Conservation (phyloP, 2,888 invertebrate species). For the Subacronicta megacephala region DNA sequence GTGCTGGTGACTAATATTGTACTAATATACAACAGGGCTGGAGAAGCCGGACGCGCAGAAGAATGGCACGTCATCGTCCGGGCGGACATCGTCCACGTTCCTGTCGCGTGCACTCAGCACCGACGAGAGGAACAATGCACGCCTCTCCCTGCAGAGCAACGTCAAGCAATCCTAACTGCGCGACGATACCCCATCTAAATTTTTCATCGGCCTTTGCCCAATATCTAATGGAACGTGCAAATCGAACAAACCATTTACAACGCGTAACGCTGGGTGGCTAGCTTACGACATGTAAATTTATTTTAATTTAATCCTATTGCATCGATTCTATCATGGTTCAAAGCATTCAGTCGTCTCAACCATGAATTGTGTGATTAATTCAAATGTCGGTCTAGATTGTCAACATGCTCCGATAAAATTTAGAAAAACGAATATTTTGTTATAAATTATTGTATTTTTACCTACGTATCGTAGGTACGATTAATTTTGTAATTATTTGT, state of each 20-base stretch:
- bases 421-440: too few relatives aligned
- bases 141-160: constrained; percentile 73
- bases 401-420: too few relatives aligned
- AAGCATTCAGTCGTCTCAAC: too few relatives aligned
- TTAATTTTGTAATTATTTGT: too few relatives aligned
- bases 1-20: constrained; percentile 66
- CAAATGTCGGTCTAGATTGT: too few relatives aligned
- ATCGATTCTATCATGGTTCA: too few relatives aligned
- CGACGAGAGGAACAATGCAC: constrained; percentile 76
- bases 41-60: constrained; percentile 81
- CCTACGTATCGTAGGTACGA: too few relatives aligned
- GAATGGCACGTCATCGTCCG: constrained; percentile 77
- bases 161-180: constrained; percentile 65
- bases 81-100: constrained; percentile 82
- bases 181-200: background rate
- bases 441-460: too few relatives aligned
- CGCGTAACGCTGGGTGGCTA: background rate
- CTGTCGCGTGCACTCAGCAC: constrained; percentile 83
- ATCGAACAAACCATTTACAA: background rate
- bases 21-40: constrained; percentile 83
- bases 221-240: background rate
- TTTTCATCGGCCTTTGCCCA: background rate
- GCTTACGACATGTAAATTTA: too few relatives aligned
- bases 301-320: too few relatives aligned
- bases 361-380: too few relatives aligned